Evolutionary conservation across 2,113 vertebrate genomes (phyloP).

Genomic region (Neotoma lepida): DNA sequence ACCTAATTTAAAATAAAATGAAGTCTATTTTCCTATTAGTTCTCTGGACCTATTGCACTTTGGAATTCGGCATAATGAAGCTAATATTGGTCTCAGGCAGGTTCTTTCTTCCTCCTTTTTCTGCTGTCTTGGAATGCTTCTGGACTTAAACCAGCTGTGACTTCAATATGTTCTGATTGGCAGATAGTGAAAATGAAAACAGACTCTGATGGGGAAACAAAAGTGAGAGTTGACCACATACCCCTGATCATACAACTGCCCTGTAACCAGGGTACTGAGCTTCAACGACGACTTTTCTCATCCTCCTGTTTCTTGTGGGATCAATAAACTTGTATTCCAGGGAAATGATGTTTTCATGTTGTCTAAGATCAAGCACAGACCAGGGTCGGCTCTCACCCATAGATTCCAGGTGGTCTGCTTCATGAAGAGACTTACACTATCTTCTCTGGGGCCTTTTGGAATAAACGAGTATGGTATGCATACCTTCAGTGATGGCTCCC

Average conservation of each 20-base stretch:
- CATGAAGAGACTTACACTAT: background rate
- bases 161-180: background rate
- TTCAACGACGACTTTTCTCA: background rate
- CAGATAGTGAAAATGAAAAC: background rate
- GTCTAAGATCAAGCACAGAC: background rate
- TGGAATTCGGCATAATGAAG: background rate
- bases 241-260: background rate
- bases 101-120: background rate
- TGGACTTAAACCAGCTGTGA: background rate
- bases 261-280: background rate
- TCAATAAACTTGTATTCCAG: background rate
- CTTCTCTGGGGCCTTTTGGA: background rate
- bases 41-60: background rate
- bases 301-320: background rate
- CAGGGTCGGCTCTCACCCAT: background rate
- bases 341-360: background rate
- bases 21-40: background rate
- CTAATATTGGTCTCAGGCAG: background rate
- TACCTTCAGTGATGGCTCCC: background rate
- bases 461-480: background rate
- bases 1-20: background rate
- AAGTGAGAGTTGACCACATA: background rate
- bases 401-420: background rate
- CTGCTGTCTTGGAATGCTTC: background rate
- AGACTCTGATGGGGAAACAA: background rate